Evolutionary conservation across 2,888 invertebrate species (phyloP), one percentile per base, ranked within the genome.

Genomic region (Cryptocephalus moraei): DNA sequence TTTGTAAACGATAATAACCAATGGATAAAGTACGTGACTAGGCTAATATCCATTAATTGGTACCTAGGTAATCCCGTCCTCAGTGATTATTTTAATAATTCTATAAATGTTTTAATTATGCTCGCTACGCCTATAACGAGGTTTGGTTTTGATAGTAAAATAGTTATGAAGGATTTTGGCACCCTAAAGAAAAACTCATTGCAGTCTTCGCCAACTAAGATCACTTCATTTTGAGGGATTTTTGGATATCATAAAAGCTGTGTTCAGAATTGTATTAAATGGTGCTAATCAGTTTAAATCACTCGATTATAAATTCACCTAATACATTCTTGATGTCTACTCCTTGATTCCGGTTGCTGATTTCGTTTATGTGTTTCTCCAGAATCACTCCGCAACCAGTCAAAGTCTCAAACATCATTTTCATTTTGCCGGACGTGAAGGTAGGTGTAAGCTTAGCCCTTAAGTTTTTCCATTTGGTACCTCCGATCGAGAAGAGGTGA

Each of bases 321-420:
- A 49, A 43, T 9, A 47, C 42, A 47, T 34, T 38, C 45, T 49
- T 51, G 13, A 51, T 51, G 32, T 51, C 49, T 33, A 49, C 13
- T 32, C 47, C 43, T 22, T 49, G 43, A 9, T 49, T n/a, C 8
- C 36, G 31, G 32, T 41, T 12, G 2, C 42, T n/a, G 40, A 43
- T 45, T 10, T 49, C 31, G 1, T 31, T 2, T 22, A 51, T n/a
- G 40, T 51, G 44, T 33, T 40, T 36, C 32, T 51, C 47, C 0
- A 51, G 40, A 8, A 44, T 39, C 1, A 12, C 9, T 14, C 49
- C 75, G 43, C 79, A 75, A 33, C 74, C 69, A 33, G 76, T 71
- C n/a, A 82, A 71, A 1, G 77, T 72, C 0, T 70, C 70, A 55
- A 78, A 81, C 77, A 82, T 80, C 1, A 66, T 70, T 61, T 78